Percentiles rank a stretch among this genome's conserved stretches.
Evolutionary conservation across 53 echinoderm and acorn worm species (phyloP).

Genomic region (Holothuria scabra): DNA sequence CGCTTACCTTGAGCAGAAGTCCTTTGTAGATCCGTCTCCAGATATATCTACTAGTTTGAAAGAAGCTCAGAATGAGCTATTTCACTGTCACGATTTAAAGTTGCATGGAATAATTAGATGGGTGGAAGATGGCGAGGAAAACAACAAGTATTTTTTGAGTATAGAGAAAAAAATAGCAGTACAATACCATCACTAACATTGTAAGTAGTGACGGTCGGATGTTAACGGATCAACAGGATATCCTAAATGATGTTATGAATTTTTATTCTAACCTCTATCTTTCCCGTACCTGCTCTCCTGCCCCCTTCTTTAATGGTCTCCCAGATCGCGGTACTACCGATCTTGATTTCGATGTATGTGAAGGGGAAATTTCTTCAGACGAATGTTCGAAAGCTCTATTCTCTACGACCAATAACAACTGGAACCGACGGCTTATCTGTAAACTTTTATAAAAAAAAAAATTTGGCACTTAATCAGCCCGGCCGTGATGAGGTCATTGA

Average conservation of each 20-base stretch:
- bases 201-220: background rate
- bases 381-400: background rate
- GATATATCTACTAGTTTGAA: background rate
- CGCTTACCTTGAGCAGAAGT: background rate
- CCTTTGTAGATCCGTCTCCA: background rate
- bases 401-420: background rate
- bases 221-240: background rate
- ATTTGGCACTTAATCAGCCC: conserved; percentile 10
- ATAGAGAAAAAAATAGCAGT: background rate
- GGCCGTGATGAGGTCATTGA: background rate
- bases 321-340: background rate
- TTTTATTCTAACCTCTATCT: too few relatives aligned
- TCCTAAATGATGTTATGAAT: background rate
- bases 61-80: background rate
- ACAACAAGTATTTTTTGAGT: background rate
- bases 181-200: background rate
- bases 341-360: background rate
- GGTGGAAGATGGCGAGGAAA: background rate
- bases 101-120: background rate
- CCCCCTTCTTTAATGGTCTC: background rate
- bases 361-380: background rate
- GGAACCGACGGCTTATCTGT: background rate
- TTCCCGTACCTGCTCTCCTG: too few relatives aligned
- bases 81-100: background rate
- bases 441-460: background rate